Percentiles rank a stretch among this genome's conserved stretches.
These are phyloP conservation scores for Sphecodes monilicornis DNA, from an alignment of 2,888 invertebrate species.

Conservation along the genomic window DNA sequence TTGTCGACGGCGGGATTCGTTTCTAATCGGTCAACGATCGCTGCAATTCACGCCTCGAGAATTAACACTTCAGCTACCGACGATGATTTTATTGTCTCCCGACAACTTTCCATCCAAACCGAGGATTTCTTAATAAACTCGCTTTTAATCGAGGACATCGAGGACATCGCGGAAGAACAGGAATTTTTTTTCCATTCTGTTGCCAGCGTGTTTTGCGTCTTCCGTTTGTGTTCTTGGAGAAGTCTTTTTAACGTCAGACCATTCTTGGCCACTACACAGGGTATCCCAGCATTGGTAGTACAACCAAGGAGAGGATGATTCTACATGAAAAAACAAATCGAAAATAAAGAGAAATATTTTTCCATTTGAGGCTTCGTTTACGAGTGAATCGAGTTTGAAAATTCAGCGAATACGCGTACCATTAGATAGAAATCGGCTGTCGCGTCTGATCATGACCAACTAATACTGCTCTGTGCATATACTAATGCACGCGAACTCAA, in stretches of 20 bases:
- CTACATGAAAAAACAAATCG: too few relatives aligned
- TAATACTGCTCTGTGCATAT: too few relatives aligned
- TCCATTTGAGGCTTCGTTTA: too few relatives aligned
- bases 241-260: background rate
- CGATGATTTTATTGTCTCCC: background rate
- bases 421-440: too few relatives aligned
- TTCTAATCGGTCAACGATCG: constrained; percentile 11
- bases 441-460: too few relatives aligned
- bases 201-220: background rate
- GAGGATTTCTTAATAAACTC: background rate
- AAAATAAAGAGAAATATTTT: too few relatives aligned
- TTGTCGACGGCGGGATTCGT: background rate
- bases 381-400: too few relatives aligned
- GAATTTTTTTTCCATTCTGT: background rate
- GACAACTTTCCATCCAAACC: background rate
- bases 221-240: background rate
- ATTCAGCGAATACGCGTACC: too few relatives aligned
- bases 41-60: background rate
- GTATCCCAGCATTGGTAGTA: too few relatives aligned
- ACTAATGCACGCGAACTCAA: too few relatives aligned
- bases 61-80: background rate
- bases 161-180: background rate
- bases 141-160: background rate
- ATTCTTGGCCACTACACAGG: too few relatives aligned
- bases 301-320: too few relatives aligned